Evolutionary conservation across 1,140 invertebrate genomes (phyloP), one percentile per base, ranked within the genome.

Genomic region (Panagrolaimus sp.): DNA sequence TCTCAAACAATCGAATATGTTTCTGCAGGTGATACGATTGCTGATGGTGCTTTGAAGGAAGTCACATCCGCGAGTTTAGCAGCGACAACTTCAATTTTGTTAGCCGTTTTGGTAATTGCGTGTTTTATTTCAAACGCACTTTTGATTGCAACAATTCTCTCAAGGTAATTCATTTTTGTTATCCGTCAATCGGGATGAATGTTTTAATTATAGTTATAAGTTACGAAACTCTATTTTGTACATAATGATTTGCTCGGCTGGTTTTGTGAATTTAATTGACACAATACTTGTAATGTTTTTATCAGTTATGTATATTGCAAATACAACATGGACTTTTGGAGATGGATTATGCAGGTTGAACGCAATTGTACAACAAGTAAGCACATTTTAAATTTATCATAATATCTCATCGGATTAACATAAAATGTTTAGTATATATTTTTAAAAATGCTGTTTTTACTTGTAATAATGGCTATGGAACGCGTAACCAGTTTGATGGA

Each of bases 401-500:
- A 17, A n/a, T 10, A 5, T 28, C 1, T n/a, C 14, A 71, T 28
- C 5, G 10, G 8, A 68, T 55, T 45, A 8, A 32, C 28, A 43
- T 5, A 47, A 26, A 58, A 15, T 48, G 43, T 65, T 7, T 21
- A 75, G 74, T 75, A 67, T 24, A 45, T 78, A 14, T 78, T 72
- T 21, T 55, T 76, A 6, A 55, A 70, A 44, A 43, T 44, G 12
- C 24, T 77, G 1, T 65, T 76, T 6, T 43, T 52, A 8, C 38
- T 76, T 43, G 69, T 71, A 48, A 38, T 76, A 4, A 76, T 76
- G 70, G 63, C 74, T 6, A 77, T 76, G 67, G 74, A 76, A 45
- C 66, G 74, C 21, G 76, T 71, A 2, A 58, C 52, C 0, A 58
- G 52, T 21, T 21, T 58, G 15, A 28, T 58, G 1, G 28, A 6